Evolutionary conservation across 1,140 invertebrate species (phyloP), one percentile per base, ranked within the genome.

Genomic region (Drosophila lowei): DNA sequence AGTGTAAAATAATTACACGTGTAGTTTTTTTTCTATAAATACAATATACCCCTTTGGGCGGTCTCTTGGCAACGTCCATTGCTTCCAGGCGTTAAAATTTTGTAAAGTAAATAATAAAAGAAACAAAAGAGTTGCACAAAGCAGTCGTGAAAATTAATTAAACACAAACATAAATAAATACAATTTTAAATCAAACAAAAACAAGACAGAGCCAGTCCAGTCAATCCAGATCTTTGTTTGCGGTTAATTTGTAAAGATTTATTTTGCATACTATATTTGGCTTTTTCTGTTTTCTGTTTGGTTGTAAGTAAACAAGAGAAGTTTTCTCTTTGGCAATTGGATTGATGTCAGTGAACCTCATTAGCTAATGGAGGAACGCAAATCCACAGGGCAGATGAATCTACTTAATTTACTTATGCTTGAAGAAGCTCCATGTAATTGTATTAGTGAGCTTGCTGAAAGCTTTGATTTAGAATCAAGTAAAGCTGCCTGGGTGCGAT

Each of bases 1-100:
- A 68, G 25, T 68, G 43, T 28, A 30, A 66, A 65, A 54, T 49
- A 67, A 53, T 66, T 66, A 65, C 61, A 52, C 43, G 60, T 44
- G 34, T 53, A 34, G 34, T 34, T 16, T 25, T 44, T 43, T 43
- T 21, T 64, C n/a, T n/a, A n/a, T n/a, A n/a, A n/a, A 34, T 42
- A 42, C 28, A 25, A 1, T 30, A 30, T 11, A 34, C 11, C 34
- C 34, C 9, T 13, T 38, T 1, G 34, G 34, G 34, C 23, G 11
- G 11, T 38, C 34, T 52, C 46, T 34, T 50, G 28, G 46, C 42
- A 25, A 30, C 43, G 57, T 48, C 28, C 44, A 49, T 65, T 47
- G 55, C 49, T 15, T 61, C 42, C 43, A 7, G 11, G 34, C 34
- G 9, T 42, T 49, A 23, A 64, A 63, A 44, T 49, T 30, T 23